Evolutionary conservation across 1,140 invertebrate genomes (phyloP), one percentile per base, ranked within the genome.

Genomic region (Ptiloglossa arizonensis): DNA sequence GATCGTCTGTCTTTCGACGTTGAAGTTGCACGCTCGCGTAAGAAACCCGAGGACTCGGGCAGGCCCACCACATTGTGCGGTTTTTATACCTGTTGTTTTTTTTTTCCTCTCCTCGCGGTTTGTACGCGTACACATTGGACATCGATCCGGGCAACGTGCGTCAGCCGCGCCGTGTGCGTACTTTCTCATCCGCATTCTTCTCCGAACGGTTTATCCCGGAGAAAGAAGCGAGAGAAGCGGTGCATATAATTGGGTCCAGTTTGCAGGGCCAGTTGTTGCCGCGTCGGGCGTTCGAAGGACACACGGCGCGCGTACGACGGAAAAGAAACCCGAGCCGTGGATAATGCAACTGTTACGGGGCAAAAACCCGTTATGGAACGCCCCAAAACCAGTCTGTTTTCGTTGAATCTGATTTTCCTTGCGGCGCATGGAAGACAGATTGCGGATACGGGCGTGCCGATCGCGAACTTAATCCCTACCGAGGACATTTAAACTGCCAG

Each of bases 311-410:
- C 48, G 60, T 29, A 17, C 41, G 54, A 38, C 22, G 71, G 64
- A 70, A 87, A 74, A 71, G 81, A 79, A 84, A 86, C 60, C n/a
- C 32, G 57, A 82, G 41, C 32, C 32, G 71, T 48, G 79, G 69
- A 86, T 83, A 85, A 82, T 82, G 75, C 75, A 75, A 81, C 74
- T 77, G 84, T 85, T 82, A 74, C 35, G 67, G 27, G 22, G 38
- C 59, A n/a, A 68, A 69, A 69, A 81, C 72, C 80, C 85, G 82
- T 87, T 87, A 87, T 83, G 78, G 82, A 86, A 78, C 76, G 80
- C 73, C 52, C 79, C 72, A 60, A 81, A 84, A 82, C 69, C 59
- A 56, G 54, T 59, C 54, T 32, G 22, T 59, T 48, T 29, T 52
- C 32, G 6, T 17, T 8, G 15, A 15, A 50, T 50, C 35, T n/a